phyloP scores from a whole-genome alignment of 2,797 vertebrate species.

The Monodelphis domestica region DNA sequence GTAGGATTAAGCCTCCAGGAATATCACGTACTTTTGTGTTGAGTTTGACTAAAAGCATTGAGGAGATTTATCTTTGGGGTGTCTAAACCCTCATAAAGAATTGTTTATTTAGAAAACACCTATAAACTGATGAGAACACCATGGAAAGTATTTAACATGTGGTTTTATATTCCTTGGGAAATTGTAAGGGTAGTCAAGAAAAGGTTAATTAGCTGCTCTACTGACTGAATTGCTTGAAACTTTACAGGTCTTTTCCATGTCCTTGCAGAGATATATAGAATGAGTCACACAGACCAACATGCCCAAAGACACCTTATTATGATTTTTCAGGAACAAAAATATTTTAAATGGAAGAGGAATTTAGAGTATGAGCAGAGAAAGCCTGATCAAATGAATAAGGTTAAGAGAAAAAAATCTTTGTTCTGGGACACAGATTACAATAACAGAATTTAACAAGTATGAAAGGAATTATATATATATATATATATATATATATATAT shows the following conservation, averaged over 20 bases:
- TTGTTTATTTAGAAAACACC: not conserved
- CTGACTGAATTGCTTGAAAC: not conserved
- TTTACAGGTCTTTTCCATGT: not conserved
- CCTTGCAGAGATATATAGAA: not conserved
- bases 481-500: too few species aligned
- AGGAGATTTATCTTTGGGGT: not conserved
- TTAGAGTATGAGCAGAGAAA: not conserved
- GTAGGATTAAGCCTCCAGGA: not conserved
- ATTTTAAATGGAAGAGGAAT: not conserved
- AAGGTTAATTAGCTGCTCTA: not conserved
- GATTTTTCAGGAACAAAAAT: not conserved
- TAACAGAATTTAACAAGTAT: not conserved
- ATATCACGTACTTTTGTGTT: not conserved
- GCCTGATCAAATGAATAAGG: not conserved
- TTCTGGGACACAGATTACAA: not conserved
- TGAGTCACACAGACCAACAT: not conserved
- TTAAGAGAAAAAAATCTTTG: not conserved
- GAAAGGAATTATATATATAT: too few species aligned
- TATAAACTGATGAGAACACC: not conserved
- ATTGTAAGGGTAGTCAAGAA: not conserved
- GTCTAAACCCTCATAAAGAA: not conserved
- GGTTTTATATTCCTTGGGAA: not conserved
- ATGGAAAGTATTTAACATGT: not conserved
- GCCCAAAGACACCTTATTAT: not conserved
- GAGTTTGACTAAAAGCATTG: not conserved